Conservation (phyloP, 2,888 invertebrate genomes). For the Nasonovia ribisnigri region DNA sequence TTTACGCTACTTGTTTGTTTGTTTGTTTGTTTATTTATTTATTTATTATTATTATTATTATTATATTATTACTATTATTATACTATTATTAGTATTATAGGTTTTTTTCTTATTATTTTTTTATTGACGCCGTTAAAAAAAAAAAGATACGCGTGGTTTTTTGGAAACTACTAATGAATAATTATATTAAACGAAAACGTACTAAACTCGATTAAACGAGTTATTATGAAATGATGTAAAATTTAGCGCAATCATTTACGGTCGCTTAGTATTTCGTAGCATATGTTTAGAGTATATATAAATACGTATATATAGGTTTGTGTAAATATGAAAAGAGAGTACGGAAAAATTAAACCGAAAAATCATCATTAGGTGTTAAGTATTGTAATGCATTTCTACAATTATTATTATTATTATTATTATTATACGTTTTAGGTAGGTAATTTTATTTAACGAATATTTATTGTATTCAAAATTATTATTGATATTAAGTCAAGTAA, state of each 20-base stretch:
- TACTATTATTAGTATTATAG: not conserved
- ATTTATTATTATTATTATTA: conserved; percentile 18
- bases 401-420: conserved; percentile 56
- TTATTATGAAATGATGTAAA: conserved; percentile 38
- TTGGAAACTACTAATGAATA: conserved; percentile 45
- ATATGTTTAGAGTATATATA: conserved; percentile 47
- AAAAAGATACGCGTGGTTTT: conserved; percentile 40
- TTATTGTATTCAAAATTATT: conserved; percentile 59
- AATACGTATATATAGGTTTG: conserved; percentile 48
- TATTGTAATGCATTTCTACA: conserved; percentile 60
- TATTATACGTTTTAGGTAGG: conserved; percentile 58
- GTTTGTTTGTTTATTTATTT: conserved; percentile 45
- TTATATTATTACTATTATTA: conserved; percentile 48
- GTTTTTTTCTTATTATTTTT: conserved; percentile 34
- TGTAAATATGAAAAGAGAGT: conserved; percentile 58
- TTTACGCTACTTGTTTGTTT: conserved; percentile 63
- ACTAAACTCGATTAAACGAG: conserved; percentile 27
- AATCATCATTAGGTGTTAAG: conserved; percentile 62
- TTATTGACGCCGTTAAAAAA: conserved; percentile 41
- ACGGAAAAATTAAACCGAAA: conserved; percentile 28
- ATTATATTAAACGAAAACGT: conserved; percentile 25
- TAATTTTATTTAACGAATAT: conserved; percentile 61
- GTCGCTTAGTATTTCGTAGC: conserved; percentile 56
- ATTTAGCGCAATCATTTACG: conserved; percentile 50
- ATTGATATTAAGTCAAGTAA: conserved; percentile 65